These are phyloP conservation scores for Hymenopus coronatus DNA, from an alignment of 2,888 invertebrate genomes.

Conservation along the genomic window DNA sequence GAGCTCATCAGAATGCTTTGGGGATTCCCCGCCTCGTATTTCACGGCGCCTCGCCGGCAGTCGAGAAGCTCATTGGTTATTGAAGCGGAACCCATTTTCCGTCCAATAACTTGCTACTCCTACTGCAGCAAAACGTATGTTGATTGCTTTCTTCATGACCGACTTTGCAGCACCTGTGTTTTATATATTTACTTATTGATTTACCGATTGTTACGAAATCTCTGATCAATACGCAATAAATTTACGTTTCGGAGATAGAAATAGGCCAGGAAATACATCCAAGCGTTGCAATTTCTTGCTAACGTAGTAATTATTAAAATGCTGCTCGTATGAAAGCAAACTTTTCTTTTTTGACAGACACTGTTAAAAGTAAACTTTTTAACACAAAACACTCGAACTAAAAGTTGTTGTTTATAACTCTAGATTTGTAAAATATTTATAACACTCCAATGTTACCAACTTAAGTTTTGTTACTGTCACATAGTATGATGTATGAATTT, in stretches of 20 bases:
- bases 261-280: background rate
- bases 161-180: background rate
- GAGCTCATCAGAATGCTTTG: background rate
- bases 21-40: background rate
- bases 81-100: background rate
- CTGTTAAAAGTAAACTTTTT: too few relatives aligned
- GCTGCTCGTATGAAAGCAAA: too few relatives aligned
- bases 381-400: too few relatives aligned
- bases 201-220: background rate
- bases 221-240: background rate
- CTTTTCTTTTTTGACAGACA: too few relatives aligned
- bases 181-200: background rate
- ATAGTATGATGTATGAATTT: too few relatives aligned
- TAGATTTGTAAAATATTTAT: too few relatives aligned
- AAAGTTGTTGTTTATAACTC: too few relatives aligned
- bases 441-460: too few relatives aligned
- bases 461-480: too few relatives aligned
- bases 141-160: background rate
- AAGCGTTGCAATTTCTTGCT: background rate
- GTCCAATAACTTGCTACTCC: conserved; percentile 1
- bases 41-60: background rate
- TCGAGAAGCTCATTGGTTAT: background rate
- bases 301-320: background rate
- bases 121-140: background rate
- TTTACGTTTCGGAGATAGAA: background rate